Conservation (phyloP, 2,113 vertebrate species). For the Oceanites oceanicus region DNA sequence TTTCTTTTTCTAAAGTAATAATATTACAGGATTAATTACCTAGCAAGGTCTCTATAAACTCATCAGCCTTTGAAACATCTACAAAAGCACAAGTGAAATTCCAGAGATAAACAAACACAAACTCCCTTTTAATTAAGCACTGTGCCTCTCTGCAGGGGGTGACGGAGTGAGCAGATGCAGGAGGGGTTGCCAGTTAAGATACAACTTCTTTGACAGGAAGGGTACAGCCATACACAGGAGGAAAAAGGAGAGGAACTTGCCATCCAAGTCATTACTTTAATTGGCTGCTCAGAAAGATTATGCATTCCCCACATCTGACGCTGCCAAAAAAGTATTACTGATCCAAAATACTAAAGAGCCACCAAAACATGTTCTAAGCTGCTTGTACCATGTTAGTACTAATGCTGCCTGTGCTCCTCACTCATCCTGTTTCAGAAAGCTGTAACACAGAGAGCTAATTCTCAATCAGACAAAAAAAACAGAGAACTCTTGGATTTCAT, state of each 20-base stretch:
- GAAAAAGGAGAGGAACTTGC: constrained; percentile 43
- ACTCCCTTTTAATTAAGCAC: constrained; percentile 64
- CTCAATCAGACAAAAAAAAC: constrained; percentile 10
- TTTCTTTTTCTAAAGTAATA: background rate
- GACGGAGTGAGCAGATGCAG: constrained; percentile 14
- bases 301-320: constrained; percentile 32
- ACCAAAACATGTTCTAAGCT: background rate
- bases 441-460: background rate
- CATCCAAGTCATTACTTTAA: constrained; percentile 69
- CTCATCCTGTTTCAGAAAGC: background rate
- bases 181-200: constrained; percentile 71
- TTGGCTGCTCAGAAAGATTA: constrained; percentile 54
- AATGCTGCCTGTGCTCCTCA: background rate
- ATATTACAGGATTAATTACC: constrained; percentile 44
- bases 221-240: constrained; percentile 45
- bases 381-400: background rate
- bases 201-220: constrained; percentile 60
- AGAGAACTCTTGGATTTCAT: background rate
- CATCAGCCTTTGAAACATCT: constrained; percentile 40
- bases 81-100: constrained; percentile 59
- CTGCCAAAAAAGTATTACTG: constrained; percentile 29
- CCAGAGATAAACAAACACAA: constrained; percentile 63
- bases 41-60: background rate
- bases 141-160: constrained; percentile 39
- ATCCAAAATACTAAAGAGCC: constrained; percentile 46